Percentiles rank a stretch among this genome's conserved stretches.
Evolutionary conservation across 2,797 vertebrate species (phyloP).

Genomic region (Enteromius paludinosus): DNA sequence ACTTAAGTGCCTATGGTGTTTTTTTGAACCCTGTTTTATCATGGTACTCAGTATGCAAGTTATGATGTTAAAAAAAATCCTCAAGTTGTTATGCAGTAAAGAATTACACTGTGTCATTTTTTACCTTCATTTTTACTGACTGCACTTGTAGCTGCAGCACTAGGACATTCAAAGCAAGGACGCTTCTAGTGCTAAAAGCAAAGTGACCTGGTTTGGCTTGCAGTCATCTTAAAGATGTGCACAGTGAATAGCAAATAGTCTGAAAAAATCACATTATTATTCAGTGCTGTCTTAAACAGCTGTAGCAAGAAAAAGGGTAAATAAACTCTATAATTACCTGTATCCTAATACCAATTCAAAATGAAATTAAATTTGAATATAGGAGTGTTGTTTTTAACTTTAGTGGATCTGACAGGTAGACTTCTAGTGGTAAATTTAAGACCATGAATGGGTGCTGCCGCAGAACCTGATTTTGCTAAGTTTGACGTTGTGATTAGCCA

Average conservation of each 20-base stretch:
- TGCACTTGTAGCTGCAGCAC: background rate
- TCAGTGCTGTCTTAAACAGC: background rate
- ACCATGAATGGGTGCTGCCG: background rate
- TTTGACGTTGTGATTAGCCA: too few relatives aligned
- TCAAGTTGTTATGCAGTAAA: background rate
- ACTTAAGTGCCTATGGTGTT: slow-evolving; percentile 22
- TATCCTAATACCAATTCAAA: background rate
- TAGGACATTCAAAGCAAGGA: background rate
- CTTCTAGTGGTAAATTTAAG: background rate
- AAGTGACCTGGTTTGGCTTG: slow-evolving; percentile 3
- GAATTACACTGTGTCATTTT: background rate
- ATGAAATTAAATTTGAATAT: background rate
- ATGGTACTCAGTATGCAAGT: background rate
- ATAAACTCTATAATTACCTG: background rate
- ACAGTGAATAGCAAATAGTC: background rate
- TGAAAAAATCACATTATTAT: background rate
- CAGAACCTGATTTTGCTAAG: too few relatives aligned
- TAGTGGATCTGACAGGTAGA: background rate
- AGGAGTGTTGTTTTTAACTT: background rate
- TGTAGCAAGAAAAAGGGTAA: background rate
- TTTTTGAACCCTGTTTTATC: background rate
- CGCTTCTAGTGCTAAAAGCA: background rate
- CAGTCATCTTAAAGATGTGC: background rate
- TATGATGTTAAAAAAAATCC: background rate
- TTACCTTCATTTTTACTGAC: background rate